Conservation (phyloP, 2,113 vertebrate species). For the Lampris incognitus region DNA sequence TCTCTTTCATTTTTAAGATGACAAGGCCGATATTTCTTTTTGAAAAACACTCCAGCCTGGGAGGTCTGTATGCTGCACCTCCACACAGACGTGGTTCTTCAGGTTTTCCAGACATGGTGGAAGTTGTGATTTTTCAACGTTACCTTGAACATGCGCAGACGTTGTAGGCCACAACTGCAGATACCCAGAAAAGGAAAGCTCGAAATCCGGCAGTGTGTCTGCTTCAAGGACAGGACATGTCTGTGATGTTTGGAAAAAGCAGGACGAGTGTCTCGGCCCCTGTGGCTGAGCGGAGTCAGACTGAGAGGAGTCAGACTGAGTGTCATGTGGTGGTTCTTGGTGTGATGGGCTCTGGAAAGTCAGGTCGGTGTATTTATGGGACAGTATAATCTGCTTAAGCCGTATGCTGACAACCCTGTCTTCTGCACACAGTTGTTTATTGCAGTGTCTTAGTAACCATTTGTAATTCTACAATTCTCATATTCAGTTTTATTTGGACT, state of each 20-base stretch:
- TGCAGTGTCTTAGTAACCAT: too few species aligned
- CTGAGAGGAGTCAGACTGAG: constrained; percentile 80
- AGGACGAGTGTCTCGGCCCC: constrained; percentile 62
- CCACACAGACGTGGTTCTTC: too few species aligned
- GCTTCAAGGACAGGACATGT: constrained; percentile 71
- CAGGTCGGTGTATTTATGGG: constrained; percentile 75
- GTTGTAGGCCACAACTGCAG: background rate
- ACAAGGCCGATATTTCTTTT: too few species aligned
- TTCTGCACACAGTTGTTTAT: too few species aligned
- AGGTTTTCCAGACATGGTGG: background rate
- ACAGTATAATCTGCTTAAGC: too few species aligned
- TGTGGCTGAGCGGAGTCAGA: constrained; percentile 67
- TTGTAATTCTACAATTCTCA: too few species aligned
- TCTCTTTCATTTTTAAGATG: too few species aligned
- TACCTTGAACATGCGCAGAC: background rate
- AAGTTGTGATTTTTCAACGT: background rate
- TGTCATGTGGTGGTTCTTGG: constrained; percentile 90
- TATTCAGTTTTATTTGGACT: too few species aligned
- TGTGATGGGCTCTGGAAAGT: constrained; percentile 88
- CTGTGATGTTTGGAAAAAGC: constrained; percentile 89
- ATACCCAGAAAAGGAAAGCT: too few species aligned
- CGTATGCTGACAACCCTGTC: too few species aligned
- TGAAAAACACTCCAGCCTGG: too few species aligned
- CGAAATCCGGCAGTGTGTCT: background rate
- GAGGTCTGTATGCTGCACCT: too few species aligned